phyloP scores from a whole-genome alignment of 2,888 invertebrate genomes.

The Clostera curtula region DNA sequence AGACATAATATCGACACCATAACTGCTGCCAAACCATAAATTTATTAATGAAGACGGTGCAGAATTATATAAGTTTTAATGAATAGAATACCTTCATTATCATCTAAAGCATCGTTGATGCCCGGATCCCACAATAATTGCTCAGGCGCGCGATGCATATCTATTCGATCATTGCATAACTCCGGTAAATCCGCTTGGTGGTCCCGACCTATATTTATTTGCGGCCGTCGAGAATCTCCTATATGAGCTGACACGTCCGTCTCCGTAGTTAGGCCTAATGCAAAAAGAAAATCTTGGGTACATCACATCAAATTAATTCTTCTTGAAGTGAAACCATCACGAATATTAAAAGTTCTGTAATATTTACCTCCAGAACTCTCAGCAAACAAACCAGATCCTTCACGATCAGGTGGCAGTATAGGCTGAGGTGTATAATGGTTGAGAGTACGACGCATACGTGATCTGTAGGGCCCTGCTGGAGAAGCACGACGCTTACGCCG shows the following conservation, averaged over 20 bases:
- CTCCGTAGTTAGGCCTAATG: constrained; percentile 36
- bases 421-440: constrained; percentile 93
- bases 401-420: constrained; percentile 92
- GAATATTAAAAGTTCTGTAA: background rate
- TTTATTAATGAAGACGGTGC: no score
- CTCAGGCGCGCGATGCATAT: constrained; percentile 75
- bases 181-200: constrained; percentile 89
- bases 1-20: no score
- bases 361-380: constrained; percentile 51
- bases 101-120: constrained; percentile 80
- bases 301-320: no score
- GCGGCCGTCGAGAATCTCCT: constrained; percentile 75
- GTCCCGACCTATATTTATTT: constrained; percentile 90
- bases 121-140: constrained; percentile 92
- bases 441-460: constrained; percentile 65
- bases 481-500: constrained; percentile 78
- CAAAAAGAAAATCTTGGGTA: background rate
- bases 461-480: constrained; percentile 72
- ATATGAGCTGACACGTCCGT: constrained; percentile 45
- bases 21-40: no score
- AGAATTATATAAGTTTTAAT: no score
- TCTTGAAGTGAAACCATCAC: no score
- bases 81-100: constrained; percentile 89
- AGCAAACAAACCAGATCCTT: constrained; percentile 89
- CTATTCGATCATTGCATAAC: constrained; percentile 61